Base-by-base conservation (phyloP, 2,888 invertebrate species). In the Pterostichus madidus region DNA sequence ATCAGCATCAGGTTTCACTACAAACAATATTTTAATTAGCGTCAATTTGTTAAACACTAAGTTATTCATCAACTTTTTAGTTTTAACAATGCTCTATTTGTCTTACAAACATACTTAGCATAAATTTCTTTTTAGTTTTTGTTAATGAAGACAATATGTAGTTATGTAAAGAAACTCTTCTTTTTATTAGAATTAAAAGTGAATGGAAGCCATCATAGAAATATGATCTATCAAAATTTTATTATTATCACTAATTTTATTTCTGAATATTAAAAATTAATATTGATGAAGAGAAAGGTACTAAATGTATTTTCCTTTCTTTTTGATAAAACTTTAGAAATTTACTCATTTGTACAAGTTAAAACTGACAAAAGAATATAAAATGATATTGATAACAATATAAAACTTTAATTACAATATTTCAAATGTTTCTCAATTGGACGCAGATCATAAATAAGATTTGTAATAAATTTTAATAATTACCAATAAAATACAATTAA, bases 21-120 rank as follows among this genome's bases (percentile, higher is more conserved):
- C 31, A 39, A 64, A 64, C 11, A 31, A 75, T 46, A 75, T 75
- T 75, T 73, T 75, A 46, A 75, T 75, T 75, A 75, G 32, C 10
- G 8, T 6, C 75, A 49, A 75, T 75, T 75, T 75, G 75, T 75
- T 75, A 15, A 31, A 31, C 52, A 35, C 24, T 44, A n/a, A 39
- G 24, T 49, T 59, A 31, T 59, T 59, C 31, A 59, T 59, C 4
- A 32, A 59, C 32, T 59, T 59, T 49, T 35, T 64, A 64, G 64
- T 31, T 5, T 64, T 35, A 64, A 64, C 64, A 64, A 64, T 64
- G 64, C 64, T 49, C 7, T 64, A 35, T 35, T 64, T 64, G 64
- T 64, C 35, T 31, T 64, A 59, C 59, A 59, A 17, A 10, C 5
- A n/a, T 13, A 49, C 11, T 49, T 49, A 11, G 13, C 49, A 49